Evolutionary conservation across 1,140 invertebrate genomes (phyloP), one percentile per base, ranked within the genome.

Genomic region (Drosophila sproati): DNA sequence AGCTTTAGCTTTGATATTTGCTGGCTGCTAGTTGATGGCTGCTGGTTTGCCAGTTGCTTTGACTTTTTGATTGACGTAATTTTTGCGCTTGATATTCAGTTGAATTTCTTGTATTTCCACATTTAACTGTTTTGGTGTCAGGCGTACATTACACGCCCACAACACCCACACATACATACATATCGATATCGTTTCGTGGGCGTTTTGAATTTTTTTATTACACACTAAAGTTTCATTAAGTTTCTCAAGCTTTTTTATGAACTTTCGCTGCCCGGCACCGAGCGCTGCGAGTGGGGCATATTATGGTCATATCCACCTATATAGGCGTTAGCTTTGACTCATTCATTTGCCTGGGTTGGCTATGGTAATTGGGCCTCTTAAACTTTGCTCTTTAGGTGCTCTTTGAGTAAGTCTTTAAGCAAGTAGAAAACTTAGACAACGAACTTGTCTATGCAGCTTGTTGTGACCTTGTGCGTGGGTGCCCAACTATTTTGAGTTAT

Each of bases 71-170:
- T 88, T 88, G 83, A 88, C 83, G 83, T 88, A 88, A 88, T 88
- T 88, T 88, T 82, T 88, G 83, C 73, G 85, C 85, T 88, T 88
- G 83, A 88, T 88, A 88, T 88, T 89, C 83, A 88, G 55, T 88
- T 88, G 83, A 88, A 88, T 88, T 89, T 88, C 83, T 88, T 89
- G 83, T 88, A 88, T 88, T 88, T 89, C 83, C 73, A 88, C 85
- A 89, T 88, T 89, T 89, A 88, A 89, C 83, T 83, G 85, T 88
- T 86, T 88, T 80, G 83, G 83, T 88, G 83, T 88, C 83, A 82
- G 85, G 77, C 85, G 73, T 73, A 83, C 82, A 86, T 64, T 81
- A 78, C 77, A 87, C 77, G 74, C 83, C 77, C 77, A 83, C 80
- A 80, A 75, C 83, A 82, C 66, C 66, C 77, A 69, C 83, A 78